phyloP scores from a whole-genome alignment of 2,888 invertebrate species.

The Eupithecia insigniata region DNA sequence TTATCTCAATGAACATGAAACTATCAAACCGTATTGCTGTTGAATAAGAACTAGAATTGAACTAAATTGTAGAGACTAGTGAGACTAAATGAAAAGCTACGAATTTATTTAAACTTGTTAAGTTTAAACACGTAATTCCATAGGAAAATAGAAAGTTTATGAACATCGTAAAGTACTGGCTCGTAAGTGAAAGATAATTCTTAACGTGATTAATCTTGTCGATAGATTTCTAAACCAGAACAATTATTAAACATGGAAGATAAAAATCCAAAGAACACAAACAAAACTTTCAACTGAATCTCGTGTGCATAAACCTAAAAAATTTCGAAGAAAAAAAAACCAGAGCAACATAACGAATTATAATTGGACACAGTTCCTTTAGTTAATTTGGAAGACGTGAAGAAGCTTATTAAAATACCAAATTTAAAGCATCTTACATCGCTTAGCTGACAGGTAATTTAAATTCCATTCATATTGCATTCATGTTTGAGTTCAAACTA shows the following conservation, averaged over 20 bases:
- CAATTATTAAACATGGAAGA: neutral
- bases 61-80: neutral
- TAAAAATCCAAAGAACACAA: neutral
- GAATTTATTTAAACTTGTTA: constrained; percentile 48
- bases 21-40: constrained; percentile 17
- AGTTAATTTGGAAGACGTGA: neutral
- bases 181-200: constrained; percentile 35
- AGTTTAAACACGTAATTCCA: constrained; percentile 47
- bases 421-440: constrained; percentile 11
- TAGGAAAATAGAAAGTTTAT: constrained; percentile 62
- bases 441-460: constrained; percentile 16
- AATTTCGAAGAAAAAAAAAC: neutral
- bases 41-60: constrained; percentile 16
- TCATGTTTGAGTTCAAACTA: constrained; percentile 22
- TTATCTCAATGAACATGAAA: constrained; percentile 21
- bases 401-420: constrained; percentile 1
- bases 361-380: neutral
- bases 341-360: neutral
- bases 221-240: constrained; percentile 17
- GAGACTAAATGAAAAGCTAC: constrained; percentile 19
- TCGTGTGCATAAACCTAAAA: neutral
- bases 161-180: constrained; percentile 39
- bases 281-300: neutral
- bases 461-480: constrained; percentile 17
- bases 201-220: constrained; percentile 31